Evolutionary conservation across 2,888 invertebrate genomes (phyloP), one percentile per base, ranked within the genome.

Genomic region (Dynastes grantii): DNA sequence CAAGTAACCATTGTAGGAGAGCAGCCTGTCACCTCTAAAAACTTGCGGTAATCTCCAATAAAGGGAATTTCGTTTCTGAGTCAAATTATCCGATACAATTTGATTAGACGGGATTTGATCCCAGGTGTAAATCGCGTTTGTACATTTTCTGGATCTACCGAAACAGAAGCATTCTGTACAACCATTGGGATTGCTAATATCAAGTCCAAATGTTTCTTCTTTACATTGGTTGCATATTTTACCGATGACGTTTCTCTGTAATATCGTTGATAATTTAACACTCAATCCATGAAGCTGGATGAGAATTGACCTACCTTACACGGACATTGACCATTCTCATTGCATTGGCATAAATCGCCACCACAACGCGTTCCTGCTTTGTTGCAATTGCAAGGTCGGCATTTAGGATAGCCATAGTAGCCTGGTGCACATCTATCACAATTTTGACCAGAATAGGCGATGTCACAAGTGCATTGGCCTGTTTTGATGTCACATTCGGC

Each of bases 81-180:
- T 22, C 29, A 76, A 53, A 16, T 29, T 76, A 22, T 76, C 51
- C 1, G 67, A 76, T 65, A 76, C 32, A 9, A 76, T 67, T 61
- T 65, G 64, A 27, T 76, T 64, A 6, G 65, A 76, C 6, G 65
- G 70, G 58, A 95, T 92, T 87, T 96, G 95, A 9, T 95, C 95
- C 93, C 98, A 96, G 0, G 95, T 93, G 80, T 95, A 93, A 37
- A 92, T 92, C 0, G 97, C 95, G 88, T 97, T 96, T 51, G 91
- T 90, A 88, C 98, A 99, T 76, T 91, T 91, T 2, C 93, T 91
- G 70, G 95, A 94, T 84, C 97, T 92, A 0, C 95, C 96, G 89
- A 98, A 99, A 90, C 99, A 99, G 91, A 98, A 99, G 88, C 99
- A 99, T 79, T 95, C 93, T 0, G 97, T 97, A 88, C 99, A 99